Evolutionary conservation across 2,113 vertebrate genomes (phyloP).

Genomic region (Platycercus adscitus): DNA sequence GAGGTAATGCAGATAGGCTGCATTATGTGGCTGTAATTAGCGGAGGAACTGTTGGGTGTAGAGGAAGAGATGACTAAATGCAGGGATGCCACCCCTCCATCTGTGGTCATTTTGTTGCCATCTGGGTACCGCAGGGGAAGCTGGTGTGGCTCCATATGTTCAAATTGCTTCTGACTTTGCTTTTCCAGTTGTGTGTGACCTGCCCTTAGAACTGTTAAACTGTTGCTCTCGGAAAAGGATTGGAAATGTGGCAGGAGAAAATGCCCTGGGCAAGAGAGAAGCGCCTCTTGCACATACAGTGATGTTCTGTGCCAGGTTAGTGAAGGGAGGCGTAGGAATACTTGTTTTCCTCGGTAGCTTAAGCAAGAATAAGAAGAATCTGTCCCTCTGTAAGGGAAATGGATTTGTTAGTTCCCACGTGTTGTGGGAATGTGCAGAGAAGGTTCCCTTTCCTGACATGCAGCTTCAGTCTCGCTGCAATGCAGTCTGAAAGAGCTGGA

Average conservation of each 20-base stretch:
- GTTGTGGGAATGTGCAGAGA: neutral
- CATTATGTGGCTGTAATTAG: neutral
- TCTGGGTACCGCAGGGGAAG: neutral
- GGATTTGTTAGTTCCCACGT: neutral
- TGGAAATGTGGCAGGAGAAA: neutral
- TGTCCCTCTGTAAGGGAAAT: neutral
- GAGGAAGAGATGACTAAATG: neutral
- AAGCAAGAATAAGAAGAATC: neutral
- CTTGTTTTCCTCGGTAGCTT: neutral
- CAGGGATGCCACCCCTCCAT: neutral
- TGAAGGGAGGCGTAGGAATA: neutral
- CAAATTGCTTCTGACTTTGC: neutral
- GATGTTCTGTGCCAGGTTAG: neutral
- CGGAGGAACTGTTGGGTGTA: neutral
- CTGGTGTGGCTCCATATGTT: neutral
- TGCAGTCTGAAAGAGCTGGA: neutral
- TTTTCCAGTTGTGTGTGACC: neutral
- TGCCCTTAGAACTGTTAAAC: neutral
- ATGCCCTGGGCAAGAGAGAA: neutral
- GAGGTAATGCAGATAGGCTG: neutral
- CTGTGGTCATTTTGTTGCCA: neutral
- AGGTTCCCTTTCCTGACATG: neutral
- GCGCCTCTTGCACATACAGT: neutral
- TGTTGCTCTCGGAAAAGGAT: neutral
- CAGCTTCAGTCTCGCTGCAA: rapidly evolving